Evolutionary conservation across 1,140 invertebrate genomes (phyloP).

Genomic region (Pogonomyrmex californicus): DNA sequence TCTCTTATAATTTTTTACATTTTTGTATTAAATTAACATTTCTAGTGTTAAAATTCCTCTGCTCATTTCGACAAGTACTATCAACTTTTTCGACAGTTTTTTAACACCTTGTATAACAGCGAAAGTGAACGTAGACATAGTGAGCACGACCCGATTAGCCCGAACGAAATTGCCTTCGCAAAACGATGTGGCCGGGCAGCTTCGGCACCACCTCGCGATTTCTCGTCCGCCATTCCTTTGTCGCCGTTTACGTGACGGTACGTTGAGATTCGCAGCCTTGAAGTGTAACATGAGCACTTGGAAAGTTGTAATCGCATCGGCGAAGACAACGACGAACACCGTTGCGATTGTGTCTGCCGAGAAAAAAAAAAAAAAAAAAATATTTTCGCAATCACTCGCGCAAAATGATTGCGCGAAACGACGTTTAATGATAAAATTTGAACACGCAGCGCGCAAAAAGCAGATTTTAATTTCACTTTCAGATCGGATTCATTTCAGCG

Average conservation of each 20-base stretch:
- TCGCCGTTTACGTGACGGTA: conserved; percentile 31
- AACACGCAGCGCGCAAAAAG: too few relatives aligned
- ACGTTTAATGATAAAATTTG: background rate
- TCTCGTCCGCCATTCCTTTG: conserved; percentile 45
- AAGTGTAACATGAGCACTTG: conserved; percentile 19
- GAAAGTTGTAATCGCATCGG: conserved; percentile 29
- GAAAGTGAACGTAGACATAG: conserved; percentile 29
- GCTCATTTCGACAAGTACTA: background rate
- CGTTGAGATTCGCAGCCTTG: background rate
- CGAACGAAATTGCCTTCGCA: conserved; percentile 42
- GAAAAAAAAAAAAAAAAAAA: background rate
- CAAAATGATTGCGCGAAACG: background rate
- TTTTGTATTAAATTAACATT: background rate
- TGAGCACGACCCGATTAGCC: conserved; percentile 25
- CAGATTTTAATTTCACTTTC: background rate
- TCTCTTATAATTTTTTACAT: background rate
- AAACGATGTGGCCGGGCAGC: conserved; percentile 3
- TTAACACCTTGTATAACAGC: conserved; percentile 33
- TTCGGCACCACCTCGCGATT: conserved; percentile 32
- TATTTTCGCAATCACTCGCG: background rate
- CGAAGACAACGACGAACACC: conserved; percentile 26
- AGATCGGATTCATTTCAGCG: background rate
- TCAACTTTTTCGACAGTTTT: background rate
- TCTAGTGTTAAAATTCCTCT: background rate
- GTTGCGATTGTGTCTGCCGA: background rate